phyloP scores from a whole-genome alignment of 2,113 vertebrate species.

The Apodemus sylvaticus region DNA sequence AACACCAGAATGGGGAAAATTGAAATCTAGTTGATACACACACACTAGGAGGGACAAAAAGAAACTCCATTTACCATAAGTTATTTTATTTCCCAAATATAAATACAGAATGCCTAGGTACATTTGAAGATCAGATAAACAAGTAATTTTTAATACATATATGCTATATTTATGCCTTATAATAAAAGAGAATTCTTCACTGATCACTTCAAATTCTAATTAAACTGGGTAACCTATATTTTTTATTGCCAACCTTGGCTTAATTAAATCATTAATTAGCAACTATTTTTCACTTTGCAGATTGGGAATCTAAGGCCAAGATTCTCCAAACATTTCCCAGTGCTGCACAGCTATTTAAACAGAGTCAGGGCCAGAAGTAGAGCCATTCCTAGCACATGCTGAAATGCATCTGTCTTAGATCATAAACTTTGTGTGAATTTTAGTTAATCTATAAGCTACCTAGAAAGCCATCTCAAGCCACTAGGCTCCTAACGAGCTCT shows the following conservation, averaged over 20 bases:
- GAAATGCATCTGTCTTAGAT: conserved; percentile 35
- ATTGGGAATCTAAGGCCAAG: not conserved
- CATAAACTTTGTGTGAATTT: conserved; percentile 51
- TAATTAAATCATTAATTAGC: not conserved
- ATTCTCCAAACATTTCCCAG: not conserved
- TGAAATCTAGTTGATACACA: not conserved
- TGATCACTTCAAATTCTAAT: conserved; percentile 37
- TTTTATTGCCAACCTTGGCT: not conserved
- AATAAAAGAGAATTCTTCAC: not conserved
- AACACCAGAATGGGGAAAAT: not conserved
- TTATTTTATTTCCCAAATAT: conserved; percentile 29
- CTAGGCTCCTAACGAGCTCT: conserved; percentile 60
- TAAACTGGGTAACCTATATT: not conserved
- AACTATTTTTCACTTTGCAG: conserved; percentile 17
- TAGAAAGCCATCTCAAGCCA: conserved; percentile 43
- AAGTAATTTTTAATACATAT: conserved; percentile 25
- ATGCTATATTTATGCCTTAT: not conserved
- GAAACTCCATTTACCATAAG: not conserved
- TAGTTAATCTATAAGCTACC: conserved; percentile 47
- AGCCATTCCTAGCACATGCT: not conserved
- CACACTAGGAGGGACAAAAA: not conserved
- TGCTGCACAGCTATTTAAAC: not conserved
- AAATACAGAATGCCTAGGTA: not conserved
- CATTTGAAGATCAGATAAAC: conserved; percentile 26
- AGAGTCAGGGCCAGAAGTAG: not conserved